Evolutionary conservation across 1,140 invertebrate species (phyloP).

Genomic region (Bursaphelenchus mucronatus): DNA sequence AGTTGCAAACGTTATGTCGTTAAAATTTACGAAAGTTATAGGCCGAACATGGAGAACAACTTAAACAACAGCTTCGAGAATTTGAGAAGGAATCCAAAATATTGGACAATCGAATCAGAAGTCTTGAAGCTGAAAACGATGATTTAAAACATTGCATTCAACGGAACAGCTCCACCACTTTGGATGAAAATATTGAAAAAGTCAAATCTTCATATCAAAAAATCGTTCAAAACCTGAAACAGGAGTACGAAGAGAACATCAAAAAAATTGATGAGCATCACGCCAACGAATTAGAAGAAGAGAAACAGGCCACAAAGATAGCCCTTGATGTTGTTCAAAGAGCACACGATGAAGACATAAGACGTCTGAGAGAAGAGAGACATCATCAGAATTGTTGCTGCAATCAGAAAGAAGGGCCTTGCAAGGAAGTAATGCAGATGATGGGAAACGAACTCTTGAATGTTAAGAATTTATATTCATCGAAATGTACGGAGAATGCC

Average conservation of each 20-base stretch:
- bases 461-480: constrained; percentile 80
- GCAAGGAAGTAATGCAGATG: constrained; percentile 67
- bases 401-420: constrained; percentile 20
- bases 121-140: too few species aligned
- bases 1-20: constrained; percentile 2
- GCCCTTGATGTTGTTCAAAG: constrained; percentile 86
- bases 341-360: constrained; percentile 83
- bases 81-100: too few species aligned
- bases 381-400: constrained; percentile 31
- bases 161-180: constrained; percentile 14
- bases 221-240: constrained; percentile 22
- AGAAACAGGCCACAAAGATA: constrained; percentile 55
- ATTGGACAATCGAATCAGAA: too few species aligned
- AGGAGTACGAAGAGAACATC: constrained; percentile 43
- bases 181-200: constrained; percentile 12
- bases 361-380: constrained; percentile 68
- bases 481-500: constrained; percentile 83
- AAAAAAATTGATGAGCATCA: constrained; percentile 46
- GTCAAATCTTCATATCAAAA: constrained; percentile 10
- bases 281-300: constrained; percentile 52
- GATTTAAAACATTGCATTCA: neutral
- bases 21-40: neutral
- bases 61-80: too few species aligned
- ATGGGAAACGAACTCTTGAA: constrained; percentile 79
- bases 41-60: too few species aligned